A percentile compares a stretch with the other conserved stretches of the same genome.
phyloP scores from a whole-genome alignment of 2,797 vertebrate species.

The Pipistrellus kuhlii region DNA sequence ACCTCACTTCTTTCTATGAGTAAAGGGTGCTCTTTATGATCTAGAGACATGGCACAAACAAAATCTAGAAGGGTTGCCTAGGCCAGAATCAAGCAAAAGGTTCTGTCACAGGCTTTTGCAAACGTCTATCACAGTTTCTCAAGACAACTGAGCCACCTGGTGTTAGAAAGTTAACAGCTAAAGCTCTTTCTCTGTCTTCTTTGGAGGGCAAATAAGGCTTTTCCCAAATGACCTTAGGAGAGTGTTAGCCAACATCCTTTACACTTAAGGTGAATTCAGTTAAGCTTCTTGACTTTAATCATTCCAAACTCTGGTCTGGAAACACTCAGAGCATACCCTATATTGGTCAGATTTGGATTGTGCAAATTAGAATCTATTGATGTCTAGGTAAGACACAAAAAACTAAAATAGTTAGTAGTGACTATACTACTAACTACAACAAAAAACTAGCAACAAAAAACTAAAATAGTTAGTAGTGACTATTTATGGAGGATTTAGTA shows the following conservation, averaged over 20 bases:
- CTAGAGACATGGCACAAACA: not conserved
- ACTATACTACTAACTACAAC: too few relatives aligned
- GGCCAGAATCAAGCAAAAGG: not conserved
- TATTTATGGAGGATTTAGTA: not conserved
- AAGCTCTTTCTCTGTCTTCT: conserved; percentile 30
- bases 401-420: not conserved
- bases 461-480: not conserved
- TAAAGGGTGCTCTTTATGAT: not conserved
- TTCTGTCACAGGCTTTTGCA: conserved; percentile 53
- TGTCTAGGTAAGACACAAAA: not conserved
- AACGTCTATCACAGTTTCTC: conserved; percentile 66
- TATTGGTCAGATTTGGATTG: not conserved
- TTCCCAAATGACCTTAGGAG: not conserved
- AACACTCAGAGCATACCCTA: not conserved
- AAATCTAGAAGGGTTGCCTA: not conserved
- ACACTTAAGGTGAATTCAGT: not conserved
- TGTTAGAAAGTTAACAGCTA: conserved; percentile 76
- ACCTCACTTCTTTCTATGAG: not conserved
- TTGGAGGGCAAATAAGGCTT: not conserved
- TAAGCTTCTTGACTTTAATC: not conserved
- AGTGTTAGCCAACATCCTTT: not conserved
- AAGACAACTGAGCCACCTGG: conserved; percentile 83
- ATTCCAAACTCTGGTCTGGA: not conserved
- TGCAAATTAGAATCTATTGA: not conserved
- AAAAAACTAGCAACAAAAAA: not conserved